Conservation (phyloP, 2,113 vertebrate genomes). For the Aramus guarauna region DNA sequence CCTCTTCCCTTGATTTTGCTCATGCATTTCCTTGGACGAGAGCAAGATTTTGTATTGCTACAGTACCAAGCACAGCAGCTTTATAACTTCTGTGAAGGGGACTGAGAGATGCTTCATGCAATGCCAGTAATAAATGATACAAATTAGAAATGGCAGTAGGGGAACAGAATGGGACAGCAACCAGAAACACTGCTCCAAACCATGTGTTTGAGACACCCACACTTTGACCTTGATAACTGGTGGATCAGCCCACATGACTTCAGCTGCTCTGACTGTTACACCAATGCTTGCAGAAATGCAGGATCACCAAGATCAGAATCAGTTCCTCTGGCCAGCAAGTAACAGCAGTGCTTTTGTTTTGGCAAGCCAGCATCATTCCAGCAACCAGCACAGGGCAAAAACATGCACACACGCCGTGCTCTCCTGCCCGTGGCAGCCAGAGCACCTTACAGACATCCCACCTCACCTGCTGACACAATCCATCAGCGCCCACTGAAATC, state of each 20-base stretch:
- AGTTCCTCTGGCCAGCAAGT: background rate
- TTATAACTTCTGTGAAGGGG: background rate
- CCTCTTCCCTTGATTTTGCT: background rate
- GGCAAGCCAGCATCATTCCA: background rate
- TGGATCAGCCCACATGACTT: background rate
- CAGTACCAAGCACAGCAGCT: background rate
- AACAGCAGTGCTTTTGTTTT: conserved; percentile 10
- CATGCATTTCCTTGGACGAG: background rate
- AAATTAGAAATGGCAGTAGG: background rate
- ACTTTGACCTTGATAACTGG: background rate
- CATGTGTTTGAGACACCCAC: background rate
- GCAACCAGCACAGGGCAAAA: background rate
- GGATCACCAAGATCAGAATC: background rate
- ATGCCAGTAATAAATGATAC: background rate
- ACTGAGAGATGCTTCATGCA: background rate
- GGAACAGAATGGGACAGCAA: background rate
- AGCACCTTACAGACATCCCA: conserved; percentile 72
- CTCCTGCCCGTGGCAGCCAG: background rate
- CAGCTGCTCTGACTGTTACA: background rate
- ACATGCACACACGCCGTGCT: background rate
- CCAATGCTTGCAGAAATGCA: background rate
- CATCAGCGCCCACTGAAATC: conserved; percentile 75
- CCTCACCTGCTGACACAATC: conserved; percentile 71
- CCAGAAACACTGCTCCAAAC: background rate
- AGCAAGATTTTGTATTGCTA: background rate